phyloP scores from a whole-genome alignment of 2,888 invertebrate genomes.

The Limulus polyphemus region DNA sequence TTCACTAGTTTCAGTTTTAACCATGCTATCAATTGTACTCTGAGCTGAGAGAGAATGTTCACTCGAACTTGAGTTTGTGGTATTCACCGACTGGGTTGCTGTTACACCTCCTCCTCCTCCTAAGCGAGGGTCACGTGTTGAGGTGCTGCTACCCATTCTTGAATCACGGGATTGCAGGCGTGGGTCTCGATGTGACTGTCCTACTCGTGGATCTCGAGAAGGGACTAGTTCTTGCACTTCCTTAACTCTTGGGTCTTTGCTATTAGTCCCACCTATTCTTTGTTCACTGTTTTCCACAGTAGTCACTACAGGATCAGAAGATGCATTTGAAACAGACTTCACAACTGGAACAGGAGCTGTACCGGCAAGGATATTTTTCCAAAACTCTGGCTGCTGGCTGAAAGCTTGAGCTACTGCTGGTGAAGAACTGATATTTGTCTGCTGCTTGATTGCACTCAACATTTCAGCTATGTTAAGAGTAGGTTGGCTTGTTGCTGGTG shows the following conservation, averaged over 20 bases:
- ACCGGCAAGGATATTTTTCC: slow-evolving; percentile 18
- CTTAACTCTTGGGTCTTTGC: too few species aligned
- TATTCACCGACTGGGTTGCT: too few species aligned
- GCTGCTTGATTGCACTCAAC: slow-evolving; percentile 22
- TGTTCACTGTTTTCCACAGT: too few species aligned
- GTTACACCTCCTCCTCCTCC: too few species aligned
- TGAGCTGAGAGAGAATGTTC: background rate
- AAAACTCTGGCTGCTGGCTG: slow-evolving; percentile 14
- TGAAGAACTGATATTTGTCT: background rate
- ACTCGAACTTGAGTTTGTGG: too few species aligned
- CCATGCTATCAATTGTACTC: background rate
- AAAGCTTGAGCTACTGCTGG: too few species aligned
- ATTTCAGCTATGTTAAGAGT: slow-evolving; percentile 24
- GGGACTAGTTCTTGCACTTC: too few species aligned
- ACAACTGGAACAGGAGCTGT: slow-evolving; percentile 1
- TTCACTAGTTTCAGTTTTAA: slow-evolving; percentile 3
- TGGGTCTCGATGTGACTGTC: slow-evolving; percentile 8
- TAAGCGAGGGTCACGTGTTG: background rate
- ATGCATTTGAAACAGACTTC: too few species aligned
- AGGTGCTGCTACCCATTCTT: background rate
- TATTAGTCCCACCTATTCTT: too few species aligned
- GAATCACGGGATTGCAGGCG: slow-evolving; percentile 23
- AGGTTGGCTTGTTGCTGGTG: background rate
- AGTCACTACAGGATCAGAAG: too few species aligned
- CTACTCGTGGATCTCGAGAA: too few species aligned